A percentile compares a stretch with the other conserved stretches of the same genome.
Evolutionary conservation across 1,140 invertebrate genomes (phyloP).

Genomic region (Metopolophium dirhodum): DNA sequence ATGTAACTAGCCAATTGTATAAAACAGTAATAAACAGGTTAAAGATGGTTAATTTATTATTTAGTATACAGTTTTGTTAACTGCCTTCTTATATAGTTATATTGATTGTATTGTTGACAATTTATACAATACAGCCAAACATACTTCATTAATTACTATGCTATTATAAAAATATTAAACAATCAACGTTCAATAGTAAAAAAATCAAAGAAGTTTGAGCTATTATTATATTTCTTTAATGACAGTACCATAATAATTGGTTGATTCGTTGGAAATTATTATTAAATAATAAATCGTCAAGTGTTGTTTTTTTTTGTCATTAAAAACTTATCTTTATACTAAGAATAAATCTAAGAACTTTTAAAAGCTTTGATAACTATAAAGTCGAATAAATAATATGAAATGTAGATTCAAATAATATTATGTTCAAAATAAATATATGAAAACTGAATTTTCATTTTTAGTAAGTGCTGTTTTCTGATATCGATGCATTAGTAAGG

Average conservation of each 20-base stretch:
- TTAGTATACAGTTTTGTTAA: not conserved
- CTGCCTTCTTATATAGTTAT: not conserved
- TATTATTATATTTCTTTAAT: not conserved
- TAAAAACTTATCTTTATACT: not conserved
- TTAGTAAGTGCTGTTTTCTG: not conserved
- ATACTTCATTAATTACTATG: not conserved
- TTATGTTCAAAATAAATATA: too few relatives aligned
- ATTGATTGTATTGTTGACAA: not conserved
- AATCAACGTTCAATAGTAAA: not conserved
- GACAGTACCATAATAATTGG: not conserved
- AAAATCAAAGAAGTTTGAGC: not conserved
- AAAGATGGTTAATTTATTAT: not conserved
- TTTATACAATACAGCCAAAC: not conserved
- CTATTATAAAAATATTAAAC: not conserved
- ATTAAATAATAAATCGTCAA: not conserved
- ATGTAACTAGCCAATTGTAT: not conserved
- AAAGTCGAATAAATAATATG: too few relatives aligned
- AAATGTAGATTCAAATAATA: too few relatives aligned
- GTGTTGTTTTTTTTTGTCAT: too few relatives aligned
- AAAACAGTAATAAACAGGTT: not conserved
- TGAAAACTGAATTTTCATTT: not conserved
- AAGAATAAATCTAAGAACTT: not conserved
- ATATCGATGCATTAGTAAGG: too few relatives aligned
- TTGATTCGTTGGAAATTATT: not conserved
- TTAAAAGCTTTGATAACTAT: too few relatives aligned